These are phyloP conservation scores for Uropetala carovei DNA, from an alignment of 2,888 invertebrate species.

Conservation along the genomic window DNA sequence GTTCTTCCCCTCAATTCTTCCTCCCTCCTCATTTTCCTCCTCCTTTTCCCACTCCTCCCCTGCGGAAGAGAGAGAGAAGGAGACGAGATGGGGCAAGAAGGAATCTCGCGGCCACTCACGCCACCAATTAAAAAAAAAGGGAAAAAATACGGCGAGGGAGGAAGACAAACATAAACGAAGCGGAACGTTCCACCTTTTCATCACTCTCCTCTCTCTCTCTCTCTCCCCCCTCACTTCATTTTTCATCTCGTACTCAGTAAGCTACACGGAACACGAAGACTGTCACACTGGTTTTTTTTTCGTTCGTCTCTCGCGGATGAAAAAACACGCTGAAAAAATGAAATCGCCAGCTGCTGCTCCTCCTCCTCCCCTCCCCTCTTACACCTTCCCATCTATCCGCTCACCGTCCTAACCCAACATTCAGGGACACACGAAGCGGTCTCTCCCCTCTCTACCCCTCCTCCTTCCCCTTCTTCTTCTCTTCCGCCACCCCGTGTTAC, in stretches of 20 bases:
- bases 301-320: neutral
- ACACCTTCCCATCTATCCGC: too few relatives aligned
- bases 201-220: neutral
- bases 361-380: too few relatives aligned
- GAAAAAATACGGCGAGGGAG: neutral
- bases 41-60: too few relatives aligned
- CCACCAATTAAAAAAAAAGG: constrained; percentile 1
- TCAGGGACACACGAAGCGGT: neutral
- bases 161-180: constrained; percentile 26
- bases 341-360: neutral
- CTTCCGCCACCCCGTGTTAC: neutral
- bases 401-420: neutral
- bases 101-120: constrained; percentile 4
- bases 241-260: neutral
- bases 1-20: neutral
- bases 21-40: neutral
- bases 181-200: neutral
- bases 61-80: neutral
- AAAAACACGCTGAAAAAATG: neutral
- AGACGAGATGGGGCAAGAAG: neutral
- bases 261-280: neutral
- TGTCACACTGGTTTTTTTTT: neutral
- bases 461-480: neutral
- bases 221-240: neutral
- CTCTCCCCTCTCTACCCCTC: neutral